A percentile compares a stretch with the other conserved stretches of the same genome.
phyloP scores from a whole-genome alignment of 1,140 invertebrate genomes.

The Lordiphosa collinella region DNA sequence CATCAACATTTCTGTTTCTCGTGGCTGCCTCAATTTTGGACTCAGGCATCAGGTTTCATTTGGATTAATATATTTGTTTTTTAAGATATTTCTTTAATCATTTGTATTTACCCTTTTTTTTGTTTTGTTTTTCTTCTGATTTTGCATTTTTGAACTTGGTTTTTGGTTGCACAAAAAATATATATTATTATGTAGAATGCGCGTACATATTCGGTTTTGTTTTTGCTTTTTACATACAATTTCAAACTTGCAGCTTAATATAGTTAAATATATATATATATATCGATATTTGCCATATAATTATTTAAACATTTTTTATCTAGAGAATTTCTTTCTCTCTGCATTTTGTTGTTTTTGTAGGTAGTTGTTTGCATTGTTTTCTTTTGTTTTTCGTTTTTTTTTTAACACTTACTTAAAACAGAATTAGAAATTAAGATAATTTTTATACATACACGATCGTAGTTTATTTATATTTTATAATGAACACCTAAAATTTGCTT shows the following conservation, averaged over 20 bases:
- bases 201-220: constrained; percentile 5
- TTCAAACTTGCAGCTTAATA: constrained; percentile 56
- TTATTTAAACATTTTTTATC: constrained; percentile 43
- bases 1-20: no score
- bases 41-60: constrained; percentile 4
- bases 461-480: constrained; percentile 50
- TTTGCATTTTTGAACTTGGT: constrained; percentile 15
- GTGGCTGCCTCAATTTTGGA: no score
- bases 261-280: constrained; percentile 41
- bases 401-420: constrained; percentile 55
- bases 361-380: constrained; percentile 72
- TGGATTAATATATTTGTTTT: constrained; percentile 16
- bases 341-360: constrained; percentile 47
- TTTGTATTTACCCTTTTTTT: constrained; percentile 30
- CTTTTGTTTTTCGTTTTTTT: no score
- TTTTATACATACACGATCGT: constrained; percentile 5
- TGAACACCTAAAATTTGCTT: constrained; percentile 64
- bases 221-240: constrained; percentile 54
- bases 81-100: constrained; percentile 12
- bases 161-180: constrained; percentile 27
- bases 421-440: constrained; percentile 37
- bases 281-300: constrained; percentile 23
- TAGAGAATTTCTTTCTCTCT: constrained; percentile 22
- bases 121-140: constrained; percentile 18
- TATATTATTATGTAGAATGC: constrained; percentile 6